A percentile compares a stretch with the other conserved stretches of the same genome.
Conservation (phyloP, 92 coral and sea anemone species). For the Virgularia gustaviana region DNA sequence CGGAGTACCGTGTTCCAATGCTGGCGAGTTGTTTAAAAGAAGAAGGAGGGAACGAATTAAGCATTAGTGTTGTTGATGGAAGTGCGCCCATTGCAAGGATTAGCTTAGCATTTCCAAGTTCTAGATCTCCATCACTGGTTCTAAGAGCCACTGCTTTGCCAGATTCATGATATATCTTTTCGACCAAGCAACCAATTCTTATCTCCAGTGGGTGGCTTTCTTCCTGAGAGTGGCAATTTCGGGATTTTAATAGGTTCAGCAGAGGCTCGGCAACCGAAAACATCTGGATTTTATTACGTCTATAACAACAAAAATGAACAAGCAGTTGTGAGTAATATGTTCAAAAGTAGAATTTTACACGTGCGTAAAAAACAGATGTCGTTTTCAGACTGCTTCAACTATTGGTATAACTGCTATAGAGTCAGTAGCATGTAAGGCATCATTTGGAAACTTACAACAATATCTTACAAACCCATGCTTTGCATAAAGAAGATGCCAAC, state of each 20-base stretch:
- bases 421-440: too few species aligned
- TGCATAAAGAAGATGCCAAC: too few species aligned
- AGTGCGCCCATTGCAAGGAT: conserved; percentile 20
- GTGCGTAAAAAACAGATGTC: too few species aligned
- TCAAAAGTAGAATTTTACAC: too few species aligned
- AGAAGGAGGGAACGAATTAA: background rate
- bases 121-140: background rate
- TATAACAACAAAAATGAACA: background rate
- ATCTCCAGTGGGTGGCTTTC: background rate
- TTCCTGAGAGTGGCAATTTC: background rate
- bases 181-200: background rate
- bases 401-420: too few species aligned
- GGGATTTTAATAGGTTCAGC: background rate
- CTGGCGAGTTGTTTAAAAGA: background rate
- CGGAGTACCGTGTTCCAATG: background rate
- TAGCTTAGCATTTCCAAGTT: conserved; percentile 15
- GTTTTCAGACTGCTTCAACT: too few species aligned
- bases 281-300: background rate
- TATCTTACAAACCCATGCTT: too few species aligned
- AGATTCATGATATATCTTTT: background rate
- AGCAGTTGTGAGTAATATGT: too few species aligned
- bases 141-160: conserved; percentile 5
- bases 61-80: conserved; percentile 5
- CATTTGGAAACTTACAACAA: too few species aligned
- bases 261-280: background rate